Percentiles rank a stretch among this genome's conserved stretches.
These are phyloP conservation scores for Passer montanus DNA, from an alignment of 2,113 vertebrate species.

Conservation along the genomic window DNA sequence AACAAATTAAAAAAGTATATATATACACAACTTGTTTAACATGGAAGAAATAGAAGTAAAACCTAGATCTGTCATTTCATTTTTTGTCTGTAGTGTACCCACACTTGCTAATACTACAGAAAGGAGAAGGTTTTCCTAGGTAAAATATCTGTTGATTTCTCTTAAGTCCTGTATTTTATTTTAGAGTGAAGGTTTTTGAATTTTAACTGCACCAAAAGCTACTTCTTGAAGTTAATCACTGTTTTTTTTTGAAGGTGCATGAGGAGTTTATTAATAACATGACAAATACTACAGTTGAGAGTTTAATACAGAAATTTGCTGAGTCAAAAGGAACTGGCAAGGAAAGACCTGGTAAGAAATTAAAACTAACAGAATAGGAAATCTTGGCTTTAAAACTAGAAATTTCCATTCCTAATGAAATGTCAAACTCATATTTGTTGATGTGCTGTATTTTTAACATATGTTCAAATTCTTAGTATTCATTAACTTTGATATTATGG, in stretches of 20 bases:
- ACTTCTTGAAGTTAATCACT: not conserved
- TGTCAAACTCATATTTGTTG: not conserved
- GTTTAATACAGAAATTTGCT: constrained; percentile 91
- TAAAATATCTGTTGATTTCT: not conserved
- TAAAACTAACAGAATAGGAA: not conserved
- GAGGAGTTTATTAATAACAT: constrained; percentile 96
- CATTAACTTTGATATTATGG: not conserved
- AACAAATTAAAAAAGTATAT: not conserved
- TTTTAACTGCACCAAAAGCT: not conserved
- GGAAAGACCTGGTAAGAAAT: constrained; percentile 90
- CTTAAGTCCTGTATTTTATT: not conserved
- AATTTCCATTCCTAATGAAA: not conserved
- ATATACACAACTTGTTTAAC: not conserved
- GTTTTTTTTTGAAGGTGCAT: constrained; percentile 80
- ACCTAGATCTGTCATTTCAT: not conserved
- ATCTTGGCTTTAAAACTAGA: not conserved
- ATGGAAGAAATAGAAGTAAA: not conserved
- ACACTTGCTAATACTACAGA: not conserved
- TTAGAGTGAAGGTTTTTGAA: not conserved
- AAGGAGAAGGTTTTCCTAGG: not conserved
- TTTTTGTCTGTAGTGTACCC: not conserved
- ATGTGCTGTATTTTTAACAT: not conserved
- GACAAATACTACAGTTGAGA: constrained; percentile 92
- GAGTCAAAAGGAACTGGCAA: constrained; percentile 96
- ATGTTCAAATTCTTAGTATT: not conserved